phyloP scores from a whole-genome alignment of 2,113 vertebrate genomes.

The Ciconia stormi region DNA sequence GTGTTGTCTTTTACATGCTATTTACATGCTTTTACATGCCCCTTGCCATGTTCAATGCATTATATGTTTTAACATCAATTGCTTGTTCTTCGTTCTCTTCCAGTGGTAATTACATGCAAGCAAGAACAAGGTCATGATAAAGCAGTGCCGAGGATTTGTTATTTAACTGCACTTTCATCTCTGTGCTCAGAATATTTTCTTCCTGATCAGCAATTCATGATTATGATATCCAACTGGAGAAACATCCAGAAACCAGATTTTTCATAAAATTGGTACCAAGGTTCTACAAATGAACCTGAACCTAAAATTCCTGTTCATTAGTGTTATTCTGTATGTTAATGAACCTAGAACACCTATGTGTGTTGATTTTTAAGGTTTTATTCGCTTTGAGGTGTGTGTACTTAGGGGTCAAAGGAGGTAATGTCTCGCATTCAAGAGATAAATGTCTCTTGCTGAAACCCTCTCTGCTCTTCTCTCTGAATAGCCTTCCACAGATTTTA shows the following conservation, averaged over 20 bases:
- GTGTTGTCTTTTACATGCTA: accelerated
- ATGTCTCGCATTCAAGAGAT: neutral
- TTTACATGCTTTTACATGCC: too few species aligned
- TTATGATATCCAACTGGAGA: neutral
- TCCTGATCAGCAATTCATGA: neutral
- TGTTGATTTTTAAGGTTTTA: neutral
- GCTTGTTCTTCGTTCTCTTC: neutral
- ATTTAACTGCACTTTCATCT: neutral
- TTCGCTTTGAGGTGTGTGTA: neutral
- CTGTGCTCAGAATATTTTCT: neutral
- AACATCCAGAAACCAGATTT: neutral
- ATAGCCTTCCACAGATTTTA: neutral
- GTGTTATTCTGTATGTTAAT: neutral
- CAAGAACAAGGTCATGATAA: neutral
- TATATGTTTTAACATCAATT: neutral
- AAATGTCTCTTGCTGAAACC: neutral
- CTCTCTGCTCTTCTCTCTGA: neutral
- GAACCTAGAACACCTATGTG: neutral
- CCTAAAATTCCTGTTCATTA: neutral
- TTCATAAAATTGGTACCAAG: neutral
- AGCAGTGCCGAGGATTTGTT: neutral
- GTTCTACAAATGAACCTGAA: neutral
- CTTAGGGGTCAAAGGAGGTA: neutral
- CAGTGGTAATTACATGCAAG: neutral
- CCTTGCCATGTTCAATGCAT: neutral